Evolutionary conservation across 2,888 invertebrate species (phyloP).

Genomic region (Vanessa cardui): DNA sequence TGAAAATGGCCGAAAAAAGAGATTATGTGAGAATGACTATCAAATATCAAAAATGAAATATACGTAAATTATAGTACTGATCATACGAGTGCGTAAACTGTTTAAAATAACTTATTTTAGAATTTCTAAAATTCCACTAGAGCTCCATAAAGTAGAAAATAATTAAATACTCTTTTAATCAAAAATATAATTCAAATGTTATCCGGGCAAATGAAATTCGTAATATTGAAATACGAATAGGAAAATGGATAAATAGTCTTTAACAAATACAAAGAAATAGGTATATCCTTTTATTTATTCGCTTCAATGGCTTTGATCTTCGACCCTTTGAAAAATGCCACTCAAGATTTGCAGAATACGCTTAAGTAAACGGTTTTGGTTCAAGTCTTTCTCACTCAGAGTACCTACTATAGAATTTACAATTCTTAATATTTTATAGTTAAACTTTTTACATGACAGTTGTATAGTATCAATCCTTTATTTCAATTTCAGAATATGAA

Average conservation of each 20-base stretch:
- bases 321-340: slow-evolving; percentile 59
- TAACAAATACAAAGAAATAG: slow-evolving; percentile 53
- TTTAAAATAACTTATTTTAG: no score
- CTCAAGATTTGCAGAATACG: slow-evolving; percentile 58
- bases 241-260: slow-evolving; percentile 44
- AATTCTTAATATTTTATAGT: slow-evolving; percentile 44
- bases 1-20: no score
- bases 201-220: slow-evolving; percentile 1
- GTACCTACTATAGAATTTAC: slow-evolving; percentile 45
- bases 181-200: slow-evolving; percentile 3
- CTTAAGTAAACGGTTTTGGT: slow-evolving; percentile 56
- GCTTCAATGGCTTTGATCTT: slow-evolving; percentile 64
- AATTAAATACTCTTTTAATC: neutral
- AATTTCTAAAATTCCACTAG: no score
- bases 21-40: no score
- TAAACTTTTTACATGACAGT: neutral
- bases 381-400: slow-evolving; percentile 48
- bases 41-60: no score
- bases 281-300: slow-evolving; percentile 57
- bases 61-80: no score
- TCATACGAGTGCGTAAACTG: no score
- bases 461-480: no score
- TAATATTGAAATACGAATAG: slow-evolving; percentile 9
- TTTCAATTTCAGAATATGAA: no score
- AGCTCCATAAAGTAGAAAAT: neutral